Conservation (phyloP, 2,797 vertebrate genomes). For the Limosa lapponica region DNA sequence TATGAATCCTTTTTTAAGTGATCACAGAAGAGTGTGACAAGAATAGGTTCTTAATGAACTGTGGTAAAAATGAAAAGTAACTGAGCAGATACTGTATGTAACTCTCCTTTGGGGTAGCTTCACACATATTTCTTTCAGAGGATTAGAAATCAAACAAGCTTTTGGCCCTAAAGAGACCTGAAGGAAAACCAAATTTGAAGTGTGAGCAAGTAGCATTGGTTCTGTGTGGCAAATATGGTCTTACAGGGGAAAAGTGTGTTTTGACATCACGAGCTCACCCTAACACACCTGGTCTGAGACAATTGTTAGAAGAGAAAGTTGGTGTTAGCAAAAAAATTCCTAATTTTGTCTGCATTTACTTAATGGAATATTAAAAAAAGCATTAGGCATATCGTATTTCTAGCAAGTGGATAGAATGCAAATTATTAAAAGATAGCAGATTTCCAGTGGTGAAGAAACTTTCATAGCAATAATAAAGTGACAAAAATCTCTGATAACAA, state of each 20-base stretch:
- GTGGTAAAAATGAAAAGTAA: not conserved
- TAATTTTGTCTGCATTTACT: not conserved
- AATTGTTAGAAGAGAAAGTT: not conserved
- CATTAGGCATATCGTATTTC: not conserved
- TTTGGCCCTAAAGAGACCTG: not conserved
- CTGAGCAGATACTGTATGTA: not conserved
- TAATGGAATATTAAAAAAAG: not conserved
- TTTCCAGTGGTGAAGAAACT: not conserved
- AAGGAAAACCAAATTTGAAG: not conserved
- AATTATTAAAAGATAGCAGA: not conserved
- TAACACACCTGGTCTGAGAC: fast-evolving
- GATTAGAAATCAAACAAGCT: not conserved
- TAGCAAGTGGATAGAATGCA: not conserved
- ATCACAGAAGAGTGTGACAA: not conserved
- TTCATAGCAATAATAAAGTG: not conserved
- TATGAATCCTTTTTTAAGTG: not conserved
- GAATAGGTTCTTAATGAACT: not conserved
- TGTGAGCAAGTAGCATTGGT: not conserved
- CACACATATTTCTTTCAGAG: not conserved
- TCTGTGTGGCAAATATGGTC: not conserved
- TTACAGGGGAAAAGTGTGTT: not conserved
- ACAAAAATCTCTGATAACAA: not conserved
- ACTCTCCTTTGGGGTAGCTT: not conserved
- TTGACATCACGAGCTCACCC: not conserved
- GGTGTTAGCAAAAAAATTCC: not conserved